These are phyloP conservation scores for Ailurus styani DNA, from an alignment of 2,113 vertebrate species.

Conservation along the genomic window DNA sequence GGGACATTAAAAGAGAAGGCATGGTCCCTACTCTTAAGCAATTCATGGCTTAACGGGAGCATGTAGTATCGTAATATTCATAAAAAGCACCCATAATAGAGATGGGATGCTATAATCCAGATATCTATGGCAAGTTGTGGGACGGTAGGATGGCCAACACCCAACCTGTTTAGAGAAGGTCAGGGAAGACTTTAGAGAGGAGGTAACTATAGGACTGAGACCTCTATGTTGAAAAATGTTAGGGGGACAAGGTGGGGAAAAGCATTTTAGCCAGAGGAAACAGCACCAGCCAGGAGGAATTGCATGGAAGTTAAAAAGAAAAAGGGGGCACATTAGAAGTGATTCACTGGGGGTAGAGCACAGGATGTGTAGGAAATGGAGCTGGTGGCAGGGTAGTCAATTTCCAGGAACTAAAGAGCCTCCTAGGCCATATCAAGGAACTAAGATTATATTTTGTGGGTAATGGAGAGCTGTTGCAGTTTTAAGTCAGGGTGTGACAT, in stretches of 20 bases:
- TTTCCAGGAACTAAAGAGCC: not conserved
- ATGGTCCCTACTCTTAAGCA: not conserved
- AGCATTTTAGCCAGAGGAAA: not conserved
- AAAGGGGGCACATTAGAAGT: not conserved
- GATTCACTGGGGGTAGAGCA: rapidly evolving
- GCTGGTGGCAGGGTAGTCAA: not conserved
- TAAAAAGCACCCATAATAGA: not conserved
- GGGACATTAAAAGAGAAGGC: not conserved
- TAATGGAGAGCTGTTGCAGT: not conserved
- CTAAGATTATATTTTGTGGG: not conserved
- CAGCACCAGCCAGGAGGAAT: not conserved
- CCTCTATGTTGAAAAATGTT: not conserved
- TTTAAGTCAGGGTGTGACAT: not conserved
- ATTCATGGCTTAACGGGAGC: not conserved
- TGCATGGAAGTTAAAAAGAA: not conserved
- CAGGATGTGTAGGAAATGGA: not conserved
- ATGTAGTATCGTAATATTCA: not conserved
- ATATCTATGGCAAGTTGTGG: not conserved
- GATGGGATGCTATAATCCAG: not conserved
- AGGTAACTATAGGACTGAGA: not conserved
- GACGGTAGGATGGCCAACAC: not conserved
- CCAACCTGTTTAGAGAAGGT: not conserved
- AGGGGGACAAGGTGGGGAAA: not conserved
- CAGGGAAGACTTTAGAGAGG: not conserved
- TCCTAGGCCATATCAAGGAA: not conserved